These are phyloP conservation scores for Asbolus verrucosus DNA, from an alignment of 1,140 invertebrate species.

Conservation along the genomic window DNA sequence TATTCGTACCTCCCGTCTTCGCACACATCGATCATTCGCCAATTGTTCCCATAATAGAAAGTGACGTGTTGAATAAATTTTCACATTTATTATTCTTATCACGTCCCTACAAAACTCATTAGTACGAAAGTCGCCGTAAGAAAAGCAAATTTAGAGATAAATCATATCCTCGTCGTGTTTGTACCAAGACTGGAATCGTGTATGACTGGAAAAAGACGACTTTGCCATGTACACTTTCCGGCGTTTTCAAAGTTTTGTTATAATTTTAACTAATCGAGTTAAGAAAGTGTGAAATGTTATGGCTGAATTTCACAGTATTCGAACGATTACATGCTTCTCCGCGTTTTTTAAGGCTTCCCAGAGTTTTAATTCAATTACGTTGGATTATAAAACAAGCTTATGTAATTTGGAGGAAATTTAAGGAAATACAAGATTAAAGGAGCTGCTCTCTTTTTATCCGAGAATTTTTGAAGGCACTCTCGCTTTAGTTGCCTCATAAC, in stretches of 20 bases:
- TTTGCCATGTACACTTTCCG: not conserved
- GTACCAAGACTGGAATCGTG: too few species aligned
- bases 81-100: not conserved
- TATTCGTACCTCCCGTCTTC: not conserved
- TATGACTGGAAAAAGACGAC: not conserved
- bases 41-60: not conserved
- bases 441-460: not conserved
- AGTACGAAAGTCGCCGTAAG: not conserved
- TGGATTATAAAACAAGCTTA: constrained; percentile 1
- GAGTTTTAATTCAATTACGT: constrained; percentile 7
- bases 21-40: constrained; percentile 11
- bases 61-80: constrained; percentile 7
- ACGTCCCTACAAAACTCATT: not conserved
- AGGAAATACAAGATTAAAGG: not conserved
- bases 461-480: not conserved
- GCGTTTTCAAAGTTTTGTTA: not conserved
- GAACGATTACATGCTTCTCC: not conserved
- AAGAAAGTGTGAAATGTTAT: constrained; percentile 1
- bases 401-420: not conserved
- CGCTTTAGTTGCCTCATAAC: not conserved
- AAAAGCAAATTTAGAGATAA: not conserved
- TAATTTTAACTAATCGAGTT: not conserved
- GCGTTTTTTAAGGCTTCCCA: not conserved
- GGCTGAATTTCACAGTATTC: not conserved
- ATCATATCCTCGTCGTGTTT: too few species aligned